Percentiles rank a stretch among this genome's conserved stretches.
Conservation (phyloP, 2,888 invertebrate species). For the Leptinotarsa haldemani region DNA sequence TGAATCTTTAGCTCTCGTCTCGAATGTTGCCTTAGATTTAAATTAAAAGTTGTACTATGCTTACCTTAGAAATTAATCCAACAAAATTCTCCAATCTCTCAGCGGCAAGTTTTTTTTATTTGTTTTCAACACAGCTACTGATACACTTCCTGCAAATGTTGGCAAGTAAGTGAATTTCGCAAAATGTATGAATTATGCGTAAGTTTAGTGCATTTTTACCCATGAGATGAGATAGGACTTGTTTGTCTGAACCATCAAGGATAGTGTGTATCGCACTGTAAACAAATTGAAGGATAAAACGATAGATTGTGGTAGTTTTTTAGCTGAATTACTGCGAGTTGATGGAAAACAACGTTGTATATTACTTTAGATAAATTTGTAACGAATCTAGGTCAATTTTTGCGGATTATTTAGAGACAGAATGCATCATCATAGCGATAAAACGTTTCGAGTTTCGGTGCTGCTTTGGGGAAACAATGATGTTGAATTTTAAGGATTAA, state of each 20-base stretch:
- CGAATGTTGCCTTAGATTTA: too few relatives aligned
- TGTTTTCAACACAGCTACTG: conserved; percentile 19
- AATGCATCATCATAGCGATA: too few relatives aligned
- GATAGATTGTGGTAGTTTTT: conserved; percentile 37
- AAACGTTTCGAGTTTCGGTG: too few relatives aligned
- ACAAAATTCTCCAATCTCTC: not conserved
- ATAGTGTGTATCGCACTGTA: conserved; percentile 54
- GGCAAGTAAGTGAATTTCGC: conserved; percentile 44
- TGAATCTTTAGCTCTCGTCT: too few relatives aligned
- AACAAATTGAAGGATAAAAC: conserved; percentile 55
- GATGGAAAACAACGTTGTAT: conserved; percentile 14
- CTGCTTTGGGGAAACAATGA: too few relatives aligned
- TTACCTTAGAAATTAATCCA: not conserved
- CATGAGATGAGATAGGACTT: conserved; percentile 48
- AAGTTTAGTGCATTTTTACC: conserved; percentile 44
- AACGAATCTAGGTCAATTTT: conserved; percentile 9
- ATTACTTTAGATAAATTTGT: conserved; percentile 9
- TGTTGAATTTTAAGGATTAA: too few relatives aligned
- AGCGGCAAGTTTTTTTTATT: not conserved
- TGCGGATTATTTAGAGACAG: not conserved
- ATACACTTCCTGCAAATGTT: conserved; percentile 38
- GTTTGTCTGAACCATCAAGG: conserved; percentile 55
- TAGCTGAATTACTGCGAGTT: conserved; percentile 14
- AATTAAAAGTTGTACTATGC: not conserved
- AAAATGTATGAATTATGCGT: conserved; percentile 46